Percentiles rank a stretch among this genome's conserved stretches.
Conservation (phyloP, 2,113 vertebrate genomes). For the Varanus salvator region DNA sequence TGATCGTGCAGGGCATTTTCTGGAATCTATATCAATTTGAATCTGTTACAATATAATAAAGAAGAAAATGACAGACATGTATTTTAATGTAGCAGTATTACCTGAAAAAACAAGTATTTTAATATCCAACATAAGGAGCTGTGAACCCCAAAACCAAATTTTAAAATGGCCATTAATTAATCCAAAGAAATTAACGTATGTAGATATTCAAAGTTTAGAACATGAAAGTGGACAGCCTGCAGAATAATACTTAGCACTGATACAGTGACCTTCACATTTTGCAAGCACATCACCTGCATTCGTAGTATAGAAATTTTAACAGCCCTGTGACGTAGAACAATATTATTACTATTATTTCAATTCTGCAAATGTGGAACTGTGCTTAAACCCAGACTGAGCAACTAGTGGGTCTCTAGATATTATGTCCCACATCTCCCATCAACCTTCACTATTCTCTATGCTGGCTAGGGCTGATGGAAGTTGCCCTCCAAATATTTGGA, state of each 20-base stretch:
- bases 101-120: neutral
- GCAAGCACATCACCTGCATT: neutral
- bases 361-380: too few species aligned
- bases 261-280: neutral
- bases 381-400: too few species aligned
- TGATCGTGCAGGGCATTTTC: neutral
- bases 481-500: too few species aligned
- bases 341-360: neutral
- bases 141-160: neutral
- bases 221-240: neutral
- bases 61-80: neutral
- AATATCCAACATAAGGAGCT: neutral
- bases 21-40: neutral
- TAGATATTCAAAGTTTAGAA: neutral
- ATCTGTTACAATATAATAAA: neutral
- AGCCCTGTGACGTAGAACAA: neutral
- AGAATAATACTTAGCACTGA: neutral
- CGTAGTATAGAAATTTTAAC: neutral
- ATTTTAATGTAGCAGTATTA: neutral
- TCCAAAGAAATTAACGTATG: neutral
- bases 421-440: too few species aligned
- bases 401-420: too few species aligned
- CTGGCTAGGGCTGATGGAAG: too few species aligned
- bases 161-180: neutral
- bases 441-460: too few species aligned